phyloP scores from a whole-genome alignment of 2,797 vertebrate species.

The Onychomys leucogaster region DNA sequence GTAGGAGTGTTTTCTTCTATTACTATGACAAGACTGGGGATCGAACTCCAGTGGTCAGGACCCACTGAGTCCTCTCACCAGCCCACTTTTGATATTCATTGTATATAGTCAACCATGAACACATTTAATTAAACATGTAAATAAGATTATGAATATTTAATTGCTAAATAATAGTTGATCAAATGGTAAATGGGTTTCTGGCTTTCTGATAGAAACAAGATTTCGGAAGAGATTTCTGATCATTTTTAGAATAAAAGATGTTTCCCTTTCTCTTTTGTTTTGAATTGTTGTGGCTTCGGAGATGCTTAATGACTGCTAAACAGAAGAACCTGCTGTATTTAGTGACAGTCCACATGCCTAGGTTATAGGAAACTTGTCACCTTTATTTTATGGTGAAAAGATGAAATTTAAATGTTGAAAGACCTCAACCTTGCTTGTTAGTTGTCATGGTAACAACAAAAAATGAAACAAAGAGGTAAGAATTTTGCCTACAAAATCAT shows the following conservation, averaged over 20 bases:
- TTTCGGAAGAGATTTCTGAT: constrained; percentile 10
- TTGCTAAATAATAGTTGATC: neutral
- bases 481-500: neutral
- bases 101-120: neutral
- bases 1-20: neutral
- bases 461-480: neutral
- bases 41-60: neutral
- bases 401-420: neutral
- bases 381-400: neutral
- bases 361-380: neutral
- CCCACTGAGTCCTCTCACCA: neutral
- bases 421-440: neutral
- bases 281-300: too few relatives aligned
- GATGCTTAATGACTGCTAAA: neutral
- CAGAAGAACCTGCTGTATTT: neutral
- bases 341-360: neutral
- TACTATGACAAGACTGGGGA: neutral
- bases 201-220: neutral
- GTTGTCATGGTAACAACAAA: neutral
- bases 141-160: neutral
- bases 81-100: neutral
- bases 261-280: neutral
- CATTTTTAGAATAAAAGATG: neutral
- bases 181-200: neutral
- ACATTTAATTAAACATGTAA: neutral